Base-by-base conservation (phyloP, 2,113 vertebrate species). In the Malurus cyaneus region DNA sequence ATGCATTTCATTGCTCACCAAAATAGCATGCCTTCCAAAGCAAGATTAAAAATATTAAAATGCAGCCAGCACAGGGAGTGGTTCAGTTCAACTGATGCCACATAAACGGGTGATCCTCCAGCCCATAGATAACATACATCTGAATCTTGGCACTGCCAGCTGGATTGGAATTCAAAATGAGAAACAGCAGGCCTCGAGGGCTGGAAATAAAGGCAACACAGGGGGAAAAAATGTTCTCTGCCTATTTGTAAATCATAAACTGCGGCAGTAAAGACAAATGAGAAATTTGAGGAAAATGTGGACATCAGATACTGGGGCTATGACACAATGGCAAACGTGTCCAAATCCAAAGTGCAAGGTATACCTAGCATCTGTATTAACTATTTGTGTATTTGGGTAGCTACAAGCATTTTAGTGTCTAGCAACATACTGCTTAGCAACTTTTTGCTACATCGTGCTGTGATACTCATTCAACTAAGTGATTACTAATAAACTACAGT, bases 161-260 rank as follows among this genome's bases (percentile, higher is more conserved):
- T 96, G 88, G 91, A 60, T 54, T 96, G 87, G 50, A 96, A 96
- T 90, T 96, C 86, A 96, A 79, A 97, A 94, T 86, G 86, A 94
- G 71, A 96, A 97, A 83, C 73, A 94, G 88, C 81, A 96, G 89
- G 67, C 71, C 92, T 95, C 14, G 6, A 88, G 71, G 18, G 78
- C 88, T 97, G 60, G 62, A 97, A 97, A 96, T 88, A 94, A 61
- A 91, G 54, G 92, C 89, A 92, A 80, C 50, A 62, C 31, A n/a
- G 74, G 59, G 79, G 82, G 60, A 81, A 52, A 93, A 94, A 91
- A 31, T 39, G 46, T 95, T 82, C 87, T 80, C 47, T 73, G 67
- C 56, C 85, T 95, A 77, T 91, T 96, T 88, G 94, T 87, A 97
- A 91, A 80, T 80, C 85, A 93, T 95, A 95, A 97, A 96, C 71